These are phyloP conservation scores for Datnioides undecimradiatus DNA, from an alignment of 2,113 vertebrate species.

Conservation along the genomic window DNA sequence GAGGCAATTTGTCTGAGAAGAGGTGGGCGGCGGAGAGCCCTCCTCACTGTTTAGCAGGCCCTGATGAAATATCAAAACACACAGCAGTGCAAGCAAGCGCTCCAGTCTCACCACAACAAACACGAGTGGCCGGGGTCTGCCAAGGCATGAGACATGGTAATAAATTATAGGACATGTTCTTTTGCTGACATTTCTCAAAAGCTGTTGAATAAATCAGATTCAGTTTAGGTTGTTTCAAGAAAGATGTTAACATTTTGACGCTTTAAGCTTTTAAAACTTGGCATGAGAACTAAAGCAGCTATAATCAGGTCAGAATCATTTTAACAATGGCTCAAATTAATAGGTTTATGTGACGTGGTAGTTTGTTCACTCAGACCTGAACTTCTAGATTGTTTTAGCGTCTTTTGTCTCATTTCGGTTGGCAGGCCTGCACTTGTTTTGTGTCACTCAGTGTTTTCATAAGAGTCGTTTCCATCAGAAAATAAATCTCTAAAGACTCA, in stretches of 20 bases:
- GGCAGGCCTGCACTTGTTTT: no score
- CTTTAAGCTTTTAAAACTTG: not conserved
- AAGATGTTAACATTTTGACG: not conserved
- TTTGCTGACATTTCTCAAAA: slow-evolving; percentile 10
- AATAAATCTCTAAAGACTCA: not conserved
- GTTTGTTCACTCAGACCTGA: not conserved
- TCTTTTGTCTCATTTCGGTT: not conserved
- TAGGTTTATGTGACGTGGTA: not conserved
- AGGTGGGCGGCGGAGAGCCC: slow-evolving; percentile 80
- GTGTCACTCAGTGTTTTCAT: no score
- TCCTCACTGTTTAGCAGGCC: slow-evolving; percentile 80
- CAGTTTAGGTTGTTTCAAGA: not conserved
- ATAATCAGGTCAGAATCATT: not conserved
- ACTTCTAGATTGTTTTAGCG: not conserved
- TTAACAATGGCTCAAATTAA: not conserved
- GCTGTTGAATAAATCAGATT: not conserved
- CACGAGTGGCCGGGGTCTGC: slow-evolving; percentile 57
- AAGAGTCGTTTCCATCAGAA: not conserved
- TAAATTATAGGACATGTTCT: slow-evolving; percentile 34
- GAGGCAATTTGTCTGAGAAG: slow-evolving; percentile 82
- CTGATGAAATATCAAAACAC: slow-evolving; percentile 81
- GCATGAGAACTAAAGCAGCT: slow-evolving; percentile 5
- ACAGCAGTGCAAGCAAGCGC: slow-evolving; percentile 57
- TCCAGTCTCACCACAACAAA: slow-evolving; percentile 62
- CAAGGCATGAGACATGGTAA: slow-evolving; percentile 22